phyloP scores from a whole-genome alignment of 2,113 vertebrate genomes.

The Thomomys bottae region DNA sequence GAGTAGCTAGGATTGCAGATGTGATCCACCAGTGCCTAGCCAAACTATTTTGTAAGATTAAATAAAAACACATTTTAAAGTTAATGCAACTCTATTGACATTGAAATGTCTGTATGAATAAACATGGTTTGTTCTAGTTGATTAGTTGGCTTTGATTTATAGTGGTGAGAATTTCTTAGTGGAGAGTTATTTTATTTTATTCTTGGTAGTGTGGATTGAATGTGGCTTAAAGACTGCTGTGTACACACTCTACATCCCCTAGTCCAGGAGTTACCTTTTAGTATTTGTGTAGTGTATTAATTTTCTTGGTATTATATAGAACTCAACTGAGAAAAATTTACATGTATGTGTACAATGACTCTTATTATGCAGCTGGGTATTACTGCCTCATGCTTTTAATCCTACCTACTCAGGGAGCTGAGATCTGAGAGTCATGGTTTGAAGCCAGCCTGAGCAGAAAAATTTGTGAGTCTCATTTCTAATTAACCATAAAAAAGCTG shows the following conservation, averaged over 20 bases:
- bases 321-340: not conserved
- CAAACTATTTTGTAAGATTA: not conserved
- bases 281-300: not conserved
- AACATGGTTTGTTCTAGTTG: not conserved
- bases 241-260: not conserved
- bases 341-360: not conserved
- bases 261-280: not conserved
- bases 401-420: too few species aligned
- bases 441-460: too few species aligned
- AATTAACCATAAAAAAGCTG: too few species aligned
- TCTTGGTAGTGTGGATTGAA: not conserved
- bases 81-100: not conserved
- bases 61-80: not conserved
- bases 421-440: too few species aligned
- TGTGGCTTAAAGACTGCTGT: too few species aligned
- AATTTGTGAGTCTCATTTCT: too few species aligned
- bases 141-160: not conserved
- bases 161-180: not conserved
- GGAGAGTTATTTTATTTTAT: not conserved
- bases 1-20: too few species aligned
- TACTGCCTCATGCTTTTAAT: too few species aligned
- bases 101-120: not conserved
- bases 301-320: not conserved
- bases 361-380: not conserved
- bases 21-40: too few species aligned